phyloP scores from a whole-genome alignment of 2,113 vertebrate species.

The Leucoraja erinaceus region DNA sequence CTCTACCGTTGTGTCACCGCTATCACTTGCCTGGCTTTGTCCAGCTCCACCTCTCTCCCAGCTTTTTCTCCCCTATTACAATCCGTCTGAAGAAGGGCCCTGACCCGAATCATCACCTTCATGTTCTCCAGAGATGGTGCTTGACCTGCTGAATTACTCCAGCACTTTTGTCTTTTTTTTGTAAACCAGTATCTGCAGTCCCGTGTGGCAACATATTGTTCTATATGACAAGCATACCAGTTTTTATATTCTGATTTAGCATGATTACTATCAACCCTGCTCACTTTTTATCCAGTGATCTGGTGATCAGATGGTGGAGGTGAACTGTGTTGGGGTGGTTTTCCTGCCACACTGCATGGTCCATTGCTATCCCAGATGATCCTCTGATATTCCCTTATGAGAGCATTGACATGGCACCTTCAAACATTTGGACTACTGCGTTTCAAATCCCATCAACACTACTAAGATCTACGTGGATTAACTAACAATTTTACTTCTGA shows the following conservation, averaged over 20 bases:
- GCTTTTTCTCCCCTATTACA: no score
- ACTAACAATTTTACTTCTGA: background rate
- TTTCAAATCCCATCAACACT: background rate
- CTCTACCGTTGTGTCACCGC: no score
- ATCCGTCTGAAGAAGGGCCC: no score
- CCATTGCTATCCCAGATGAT: background rate
- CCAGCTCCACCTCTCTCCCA: no score
- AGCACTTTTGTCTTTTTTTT: no score
- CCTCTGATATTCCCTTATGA: background rate
- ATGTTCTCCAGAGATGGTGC: no score
- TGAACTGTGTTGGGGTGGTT: background rate
- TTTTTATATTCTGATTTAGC: background rate
- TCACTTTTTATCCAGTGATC: background rate
- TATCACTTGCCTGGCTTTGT: no score
- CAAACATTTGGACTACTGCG: background rate
- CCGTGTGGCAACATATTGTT: background rate
- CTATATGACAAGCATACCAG: background rate
- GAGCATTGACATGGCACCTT: background rate
- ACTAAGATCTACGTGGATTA: background rate
- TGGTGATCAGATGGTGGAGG: background rate
- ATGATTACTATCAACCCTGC: background rate
- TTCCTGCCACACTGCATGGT: background rate
- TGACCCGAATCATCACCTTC: no score
- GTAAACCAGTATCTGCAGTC: background rate
- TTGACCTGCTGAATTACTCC: no score